Evolutionary conservation across 1,140 invertebrate genomes (phyloP).

Genomic region (Linepithema humile): DNA sequence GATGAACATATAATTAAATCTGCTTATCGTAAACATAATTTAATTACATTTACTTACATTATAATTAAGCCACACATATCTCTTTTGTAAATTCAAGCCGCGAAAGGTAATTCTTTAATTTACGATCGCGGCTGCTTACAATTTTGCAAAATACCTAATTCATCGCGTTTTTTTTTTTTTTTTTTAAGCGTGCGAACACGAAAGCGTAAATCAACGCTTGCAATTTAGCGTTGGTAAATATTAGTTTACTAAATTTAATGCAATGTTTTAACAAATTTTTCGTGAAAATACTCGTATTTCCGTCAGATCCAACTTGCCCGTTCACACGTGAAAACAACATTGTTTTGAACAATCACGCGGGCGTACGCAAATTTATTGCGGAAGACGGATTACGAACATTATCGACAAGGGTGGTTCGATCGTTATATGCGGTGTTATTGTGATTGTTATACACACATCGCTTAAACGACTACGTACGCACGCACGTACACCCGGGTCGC

Average conservation of each 20-base stretch:
- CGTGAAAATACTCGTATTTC: slow-evolving; percentile 23
- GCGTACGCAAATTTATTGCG: slow-evolving; percentile 49
- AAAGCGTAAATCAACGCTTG: background rate
- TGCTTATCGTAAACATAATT: slow-evolving; percentile 47
- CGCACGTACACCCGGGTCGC: background rate
- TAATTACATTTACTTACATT: slow-evolving; percentile 17
- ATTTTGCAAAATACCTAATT: background rate
- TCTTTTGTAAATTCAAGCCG: slow-evolving; percentile 5
- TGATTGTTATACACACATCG: too few relatives aligned
- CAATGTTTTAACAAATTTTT: slow-evolving; percentile 42
- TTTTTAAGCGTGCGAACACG: background rate
- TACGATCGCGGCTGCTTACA: background rate
- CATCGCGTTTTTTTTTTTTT: background rate
- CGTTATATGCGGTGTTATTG: background rate
- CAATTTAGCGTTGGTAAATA: background rate
- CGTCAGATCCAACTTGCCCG: slow-evolving; percentile 30
- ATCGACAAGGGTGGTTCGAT: slow-evolving; percentile 26
- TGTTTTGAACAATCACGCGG: slow-evolving; percentile 43
- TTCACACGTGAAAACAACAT: slow-evolving; percentile 39
- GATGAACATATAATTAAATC: slow-evolving; percentile 44
- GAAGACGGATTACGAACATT: slow-evolving; percentile 61
- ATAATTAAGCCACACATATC: slow-evolving; percentile 7
- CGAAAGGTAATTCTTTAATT: slow-evolving; percentile 2
- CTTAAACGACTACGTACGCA: background rate
- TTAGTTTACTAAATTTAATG: background rate